Evolutionary conservation across 1,140 invertebrate genomes (phyloP).

Genomic region (Sarcophaga bullata): DNA sequence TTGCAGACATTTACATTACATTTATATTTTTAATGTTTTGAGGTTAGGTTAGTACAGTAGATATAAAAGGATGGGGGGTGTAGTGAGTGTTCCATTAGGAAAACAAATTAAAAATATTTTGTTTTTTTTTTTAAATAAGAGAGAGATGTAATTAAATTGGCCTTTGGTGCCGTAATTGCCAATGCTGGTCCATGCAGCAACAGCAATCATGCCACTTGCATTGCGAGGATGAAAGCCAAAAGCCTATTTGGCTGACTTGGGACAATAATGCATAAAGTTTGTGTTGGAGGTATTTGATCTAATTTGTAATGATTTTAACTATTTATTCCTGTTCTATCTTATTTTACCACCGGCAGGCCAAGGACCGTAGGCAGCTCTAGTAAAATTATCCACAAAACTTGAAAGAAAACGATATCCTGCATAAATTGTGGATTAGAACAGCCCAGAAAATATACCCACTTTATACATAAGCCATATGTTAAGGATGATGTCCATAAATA

Average conservation of each 20-base stretch:
- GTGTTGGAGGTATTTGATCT: constrained; percentile 77
- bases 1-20: constrained; percentile 31
- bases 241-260: constrained; percentile 77
- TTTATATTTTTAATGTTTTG: constrained; percentile 12
- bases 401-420: constrained; percentile 77
- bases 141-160: constrained; percentile 87
- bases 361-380: constrained; percentile 80
- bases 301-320: background rate
- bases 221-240: constrained; percentile 77
- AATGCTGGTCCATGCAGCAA: constrained; percentile 94
- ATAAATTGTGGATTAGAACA: constrained; percentile 98
- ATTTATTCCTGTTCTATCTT: too few relatives aligned
- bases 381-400: constrained; percentile 76
- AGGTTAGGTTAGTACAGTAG: constrained; percentile 23
- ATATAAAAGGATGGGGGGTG: constrained; percentile 11
- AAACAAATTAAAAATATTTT: background rate
- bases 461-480: constrained; percentile 91
- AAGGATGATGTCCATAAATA: constrained; percentile 86
- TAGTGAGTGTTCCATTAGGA: constrained; percentile 11
- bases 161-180: constrained; percentile 88
- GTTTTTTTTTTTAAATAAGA: background rate
- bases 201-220: constrained; percentile 81
- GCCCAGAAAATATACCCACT: constrained; percentile 94
- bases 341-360: constrained; percentile 69
- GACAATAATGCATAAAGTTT: constrained; percentile 97